Evolutionary conservation across 2,113 vertebrate genomes (phyloP).

Genomic region (Vireo altiloquus): DNA sequence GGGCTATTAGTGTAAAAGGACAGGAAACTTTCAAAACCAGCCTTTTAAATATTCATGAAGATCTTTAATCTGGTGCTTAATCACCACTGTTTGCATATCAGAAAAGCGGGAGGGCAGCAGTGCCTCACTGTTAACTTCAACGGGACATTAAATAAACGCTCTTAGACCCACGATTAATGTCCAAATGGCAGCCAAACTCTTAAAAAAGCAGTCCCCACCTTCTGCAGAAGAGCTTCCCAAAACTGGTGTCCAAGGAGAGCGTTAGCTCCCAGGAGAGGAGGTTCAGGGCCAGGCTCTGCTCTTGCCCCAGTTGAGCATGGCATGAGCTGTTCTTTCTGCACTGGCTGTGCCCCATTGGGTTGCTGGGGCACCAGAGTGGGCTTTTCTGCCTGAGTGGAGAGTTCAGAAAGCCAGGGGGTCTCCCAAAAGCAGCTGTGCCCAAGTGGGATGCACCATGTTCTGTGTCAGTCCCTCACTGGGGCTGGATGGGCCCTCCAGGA

Average conservation of each 20-base stretch:
- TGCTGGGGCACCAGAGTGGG: background rate
- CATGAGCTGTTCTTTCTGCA: background rate
- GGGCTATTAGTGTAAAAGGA: slow-evolving; percentile 92
- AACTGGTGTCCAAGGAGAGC: background rate
- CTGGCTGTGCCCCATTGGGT: rapidly evolving
- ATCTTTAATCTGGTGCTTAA: slow-evolving; percentile 92
- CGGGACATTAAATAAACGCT: slow-evolving; percentile 75
- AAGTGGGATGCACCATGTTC: rapidly evolving
- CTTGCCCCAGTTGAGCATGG: rapidly evolving
- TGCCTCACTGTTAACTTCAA: slow-evolving; percentile 66
- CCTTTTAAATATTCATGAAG: slow-evolving; percentile 89
- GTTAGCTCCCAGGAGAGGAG: background rate
- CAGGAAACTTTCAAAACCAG: slow-evolving; percentile 90
- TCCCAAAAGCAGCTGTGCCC: background rate
- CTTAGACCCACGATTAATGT: slow-evolving; percentile 60
- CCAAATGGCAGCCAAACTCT: background rate
- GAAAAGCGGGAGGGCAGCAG: slow-evolving; percentile 62
- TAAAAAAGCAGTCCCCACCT: background rate
- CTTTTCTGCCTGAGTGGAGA: background rate
- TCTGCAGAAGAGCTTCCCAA: background rate
- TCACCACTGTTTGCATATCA: slow-evolving; percentile 86
- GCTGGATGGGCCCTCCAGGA: background rate
- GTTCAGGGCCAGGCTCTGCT: background rate
- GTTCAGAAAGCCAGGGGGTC: background rate
- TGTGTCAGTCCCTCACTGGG: background rate